A percentile compares a stretch with the other conserved stretches of the same genome.
phyloP scores from a whole-genome alignment of 1,140 invertebrate species.

The Drosophila burlai region DNA sequence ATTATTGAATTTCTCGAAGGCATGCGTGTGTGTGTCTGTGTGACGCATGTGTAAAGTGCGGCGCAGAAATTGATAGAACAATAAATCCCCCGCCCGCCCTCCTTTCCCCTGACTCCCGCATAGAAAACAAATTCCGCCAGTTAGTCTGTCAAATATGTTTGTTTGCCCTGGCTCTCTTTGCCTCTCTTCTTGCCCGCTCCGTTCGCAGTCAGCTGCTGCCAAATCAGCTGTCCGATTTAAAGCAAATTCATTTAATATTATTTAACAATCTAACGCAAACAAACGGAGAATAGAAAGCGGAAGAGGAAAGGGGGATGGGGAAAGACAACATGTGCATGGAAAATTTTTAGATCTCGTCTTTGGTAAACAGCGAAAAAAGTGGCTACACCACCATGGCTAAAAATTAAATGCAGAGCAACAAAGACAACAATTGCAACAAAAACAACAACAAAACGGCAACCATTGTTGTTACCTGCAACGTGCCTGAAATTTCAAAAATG shows the following conservation, averaged over 20 bases:
- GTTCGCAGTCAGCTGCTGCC: conserved; percentile 61
- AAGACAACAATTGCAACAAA: conserved; percentile 23
- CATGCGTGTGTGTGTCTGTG: conserved; percentile 27
- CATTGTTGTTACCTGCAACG: conserved; percentile 68
- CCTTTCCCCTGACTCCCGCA: neutral
- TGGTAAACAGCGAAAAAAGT: conserved; percentile 26
- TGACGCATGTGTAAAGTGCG: conserved; percentile 71
- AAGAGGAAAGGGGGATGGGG: neutral
- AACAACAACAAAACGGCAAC: conserved; percentile 17
- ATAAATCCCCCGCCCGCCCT: conserved; percentile 7
- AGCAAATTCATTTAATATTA: conserved; percentile 72
- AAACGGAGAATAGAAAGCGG: conserved; percentile 36
- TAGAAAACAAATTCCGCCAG: conserved; percentile 41
- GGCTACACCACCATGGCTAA: conserved; percentile 4
- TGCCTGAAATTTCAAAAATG: conserved; percentile 79
- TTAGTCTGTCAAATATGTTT: conserved; percentile 57
- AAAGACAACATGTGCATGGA: conserved; percentile 48
- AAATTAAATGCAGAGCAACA: conserved; percentile 41
- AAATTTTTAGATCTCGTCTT: conserved; percentile 54
- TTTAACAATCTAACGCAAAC: conserved; percentile 63
- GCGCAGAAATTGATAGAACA: conserved; percentile 51
- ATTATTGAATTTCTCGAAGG: conserved; percentile 72
- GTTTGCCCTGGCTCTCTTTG: conserved; percentile 32
- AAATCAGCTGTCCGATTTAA: conserved; percentile 67
- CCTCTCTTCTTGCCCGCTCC: conserved; percentile 12